Evolutionary conservation across 1,140 invertebrate genomes (phyloP), one percentile per base, ranked within the genome.

Genomic region (Idris sp.): DNA sequence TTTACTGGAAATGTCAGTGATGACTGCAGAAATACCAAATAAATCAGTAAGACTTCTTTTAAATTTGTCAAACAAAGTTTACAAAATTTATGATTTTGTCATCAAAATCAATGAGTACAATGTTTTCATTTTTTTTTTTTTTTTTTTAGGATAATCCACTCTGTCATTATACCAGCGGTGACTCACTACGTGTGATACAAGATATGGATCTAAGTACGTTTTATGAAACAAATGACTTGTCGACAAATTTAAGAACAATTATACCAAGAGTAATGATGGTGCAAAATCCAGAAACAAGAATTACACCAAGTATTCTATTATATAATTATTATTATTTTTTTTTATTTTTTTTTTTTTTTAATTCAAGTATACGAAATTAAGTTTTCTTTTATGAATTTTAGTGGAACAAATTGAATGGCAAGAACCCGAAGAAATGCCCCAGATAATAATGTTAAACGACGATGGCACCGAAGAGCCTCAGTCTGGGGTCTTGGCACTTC

Each of bases 1-100:
- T 84, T 89, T 99, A 31, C 87, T 98, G 16, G 95, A 97, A 84
- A 91, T 97, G 86, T 92, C 94, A 15, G 88, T 96, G 11, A 90
- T 92, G 80, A 90, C 91, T 51, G 91, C 89, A 56, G 89, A 90
- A 53, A 82, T 90, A 65, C 86, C 89, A 22, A 77, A 83, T 49
- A 80, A 87, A 82, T 81, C 81, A 28, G 86, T 87, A 77, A 83
- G 78, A 58, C n/a, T 40, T 2, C 1, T 59, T 41, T 14, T 30
- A 10, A 31, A 31, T 31, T n/a, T n/a, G n/a, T n/a, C n/a, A 31
- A 22, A 13, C 19, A 4, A 46, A 59, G 46, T 33, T 15, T 18
- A 22, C 4, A 44, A 67, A 19, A n/a, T 10, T 19, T 28, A 31
- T 10, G n/a, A 31, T 6, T n/a, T n/a, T n/a, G n/a, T n/a, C n/a